Evolutionary conservation across 2,113 vertebrate genomes (phyloP).

Genomic region (Syrmaticus mikado): DNA sequence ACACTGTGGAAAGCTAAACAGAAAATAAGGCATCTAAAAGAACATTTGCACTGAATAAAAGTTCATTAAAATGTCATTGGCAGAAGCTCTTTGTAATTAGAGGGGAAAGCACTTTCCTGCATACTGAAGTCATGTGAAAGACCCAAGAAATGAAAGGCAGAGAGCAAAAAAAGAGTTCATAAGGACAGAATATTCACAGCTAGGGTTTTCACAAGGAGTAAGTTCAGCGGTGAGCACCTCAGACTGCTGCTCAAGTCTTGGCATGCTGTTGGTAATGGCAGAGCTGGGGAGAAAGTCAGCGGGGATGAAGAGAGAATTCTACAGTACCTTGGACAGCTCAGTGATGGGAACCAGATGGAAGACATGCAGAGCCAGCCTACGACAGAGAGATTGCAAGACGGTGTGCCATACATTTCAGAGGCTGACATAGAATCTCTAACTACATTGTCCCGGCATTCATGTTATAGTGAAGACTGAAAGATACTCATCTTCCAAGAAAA

Average conservation of each 20-base stretch:
- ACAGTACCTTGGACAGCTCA: slow-evolving; percentile 73
- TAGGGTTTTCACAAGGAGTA: not conserved
- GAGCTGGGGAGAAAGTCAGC: not conserved
- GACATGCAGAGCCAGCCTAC: not conserved
- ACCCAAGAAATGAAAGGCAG: not conserved
- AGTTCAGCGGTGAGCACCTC: not conserved
- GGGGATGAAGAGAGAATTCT: not conserved
- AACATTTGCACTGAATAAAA: not conserved
- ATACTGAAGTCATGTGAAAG: not conserved
- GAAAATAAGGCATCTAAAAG: not conserved
- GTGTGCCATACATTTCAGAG: not conserved
- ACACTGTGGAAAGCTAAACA: not conserved
- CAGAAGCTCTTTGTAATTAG: not conserved
- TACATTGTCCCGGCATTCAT: not conserved
- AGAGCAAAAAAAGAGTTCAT: not conserved
- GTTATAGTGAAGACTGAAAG: not conserved
- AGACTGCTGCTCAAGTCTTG: not conserved
- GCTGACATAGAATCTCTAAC: not conserved
- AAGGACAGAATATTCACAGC: not conserved
- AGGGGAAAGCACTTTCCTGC: not conserved
- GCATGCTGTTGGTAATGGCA: accelerated
- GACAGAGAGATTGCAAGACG: not conserved
- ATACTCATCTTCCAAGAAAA: not conserved
- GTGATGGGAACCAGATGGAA: not conserved
- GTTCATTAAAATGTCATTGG: not conserved